These are phyloP conservation scores for Apus apus DNA, from an alignment of 2,113 vertebrate species.

Conservation along the genomic window DNA sequence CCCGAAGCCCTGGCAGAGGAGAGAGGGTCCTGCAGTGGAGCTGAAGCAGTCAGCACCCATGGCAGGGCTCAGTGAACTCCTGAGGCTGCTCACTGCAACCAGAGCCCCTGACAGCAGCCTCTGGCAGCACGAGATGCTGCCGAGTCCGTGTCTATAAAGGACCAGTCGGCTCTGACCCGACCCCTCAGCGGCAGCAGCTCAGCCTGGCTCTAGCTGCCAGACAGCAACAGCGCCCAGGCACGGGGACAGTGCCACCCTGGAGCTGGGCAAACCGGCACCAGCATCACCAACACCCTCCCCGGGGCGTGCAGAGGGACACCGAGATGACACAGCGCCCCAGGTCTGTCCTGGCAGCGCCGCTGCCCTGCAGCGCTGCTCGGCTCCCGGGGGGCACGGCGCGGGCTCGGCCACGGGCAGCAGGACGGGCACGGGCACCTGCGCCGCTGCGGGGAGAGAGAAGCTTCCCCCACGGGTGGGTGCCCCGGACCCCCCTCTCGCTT, in stretches of 20 bases:
- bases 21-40: background rate
- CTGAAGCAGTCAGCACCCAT: accelerated
- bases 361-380: background rate
- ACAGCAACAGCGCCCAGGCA: accelerated
- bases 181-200: accelerated
- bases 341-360: accelerated
- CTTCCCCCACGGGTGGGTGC: background rate
- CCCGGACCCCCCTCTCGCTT: background rate
- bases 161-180: accelerated
- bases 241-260: accelerated
- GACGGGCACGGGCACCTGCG: accelerated
- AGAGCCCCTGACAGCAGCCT: background rate
- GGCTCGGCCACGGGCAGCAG: background rate
- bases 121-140: accelerated
- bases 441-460: background rate
- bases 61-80: accelerated
- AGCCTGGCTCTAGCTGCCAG: accelerated
- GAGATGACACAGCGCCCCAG: background rate
- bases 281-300: accelerated
- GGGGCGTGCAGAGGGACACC: too few relatives aligned
- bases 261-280: background rate
- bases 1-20: conserved; percentile 87
- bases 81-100: background rate
- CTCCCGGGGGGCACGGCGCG: background rate
- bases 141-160: accelerated